Base-by-base conservation (phyloP, 2,888 invertebrate species). In the Tetheella fluctuosa region DNA sequence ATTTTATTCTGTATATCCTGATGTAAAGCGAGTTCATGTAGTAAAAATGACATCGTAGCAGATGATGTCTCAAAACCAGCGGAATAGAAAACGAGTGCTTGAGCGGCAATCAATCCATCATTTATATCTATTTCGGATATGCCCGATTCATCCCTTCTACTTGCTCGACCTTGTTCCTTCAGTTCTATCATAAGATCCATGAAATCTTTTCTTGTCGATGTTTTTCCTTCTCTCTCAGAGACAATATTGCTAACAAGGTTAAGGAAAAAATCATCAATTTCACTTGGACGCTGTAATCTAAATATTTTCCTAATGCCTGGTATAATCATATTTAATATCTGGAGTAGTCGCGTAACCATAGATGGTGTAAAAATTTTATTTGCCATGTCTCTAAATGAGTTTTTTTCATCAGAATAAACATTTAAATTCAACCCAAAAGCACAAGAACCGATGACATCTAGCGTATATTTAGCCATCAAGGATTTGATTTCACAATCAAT, bases 51-150 rank as follows among this genome's bases (percentile, higher is more conserved):
- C 64, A 88, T 75, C 0, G 84, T 74, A 0, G 82, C 77, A 23
- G 88, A 81, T 0, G 88, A 86, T 0, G 89, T 87, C 64, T 88
- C 89, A 59, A 85, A 87, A 0, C 89, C 89, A 13, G 88, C 89
- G 1, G 76, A 76, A 61, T 81, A 84, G 62, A 84, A 83, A 5
- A 79, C 65, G 34, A 83, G 74, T 1, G 79, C 78, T 59, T 84
- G 82, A 0, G 81, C 82, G 4, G 80, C 74, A 53, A 85, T 73
- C 13, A 81, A 23, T 5, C 70, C 64, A 30, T 81, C 78, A 23
- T 81, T 77, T 0, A 85, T 64, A 42, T 78, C 78, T 13, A 84
- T 57, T 64, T 84, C 81, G 0, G 74, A 70, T 7, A 71, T 68
- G 0, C 76, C 79, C 12, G 65, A 57, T 10, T 63, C 69, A 54